Evolutionary conservation across 35 echinoderm and acorn worm genomes (phyloP).

Genomic region (Hemicentrotus pulcherrimus): DNA sequence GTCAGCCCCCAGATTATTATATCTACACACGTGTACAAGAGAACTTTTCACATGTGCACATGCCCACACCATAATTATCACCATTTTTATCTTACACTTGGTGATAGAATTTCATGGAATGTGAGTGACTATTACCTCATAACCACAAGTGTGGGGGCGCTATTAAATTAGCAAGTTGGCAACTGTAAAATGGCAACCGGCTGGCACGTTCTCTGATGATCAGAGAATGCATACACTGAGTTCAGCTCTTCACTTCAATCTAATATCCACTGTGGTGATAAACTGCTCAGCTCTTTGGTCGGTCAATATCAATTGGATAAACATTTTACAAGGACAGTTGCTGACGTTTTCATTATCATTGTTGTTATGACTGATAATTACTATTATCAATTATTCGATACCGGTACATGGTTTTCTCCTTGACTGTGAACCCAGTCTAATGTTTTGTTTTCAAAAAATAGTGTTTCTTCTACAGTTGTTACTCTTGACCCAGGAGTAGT

Average conservation of each 20-base stretch:
- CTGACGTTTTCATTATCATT: background rate
- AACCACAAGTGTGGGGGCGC: background rate
- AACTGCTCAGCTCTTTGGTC: background rate
- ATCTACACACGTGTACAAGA: background rate
- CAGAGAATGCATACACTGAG: background rate
- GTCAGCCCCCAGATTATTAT: background rate
- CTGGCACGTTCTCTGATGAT: background rate
- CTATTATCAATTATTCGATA: too few species aligned
- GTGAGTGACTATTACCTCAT: background rate
- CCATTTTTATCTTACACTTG: background rate
- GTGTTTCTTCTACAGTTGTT: too few species aligned
- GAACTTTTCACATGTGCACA: background rate
- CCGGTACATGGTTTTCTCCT: too few species aligned
- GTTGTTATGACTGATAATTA: too few species aligned
- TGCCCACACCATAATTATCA: background rate
- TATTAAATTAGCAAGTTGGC: constrained; percentile 1
- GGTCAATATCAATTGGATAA: background rate
- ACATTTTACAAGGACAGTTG: background rate
- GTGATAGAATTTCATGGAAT: background rate
- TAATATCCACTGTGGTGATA: background rate
- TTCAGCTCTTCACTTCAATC: background rate
- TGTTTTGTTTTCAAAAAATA: too few species aligned
- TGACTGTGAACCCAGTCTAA: too few species aligned
- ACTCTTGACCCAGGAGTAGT: too few species aligned
- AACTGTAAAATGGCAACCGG: background rate